Conservation (phyloP, 2,113 vertebrate genomes). For the Pelecanoides urinatrix region DNA sequence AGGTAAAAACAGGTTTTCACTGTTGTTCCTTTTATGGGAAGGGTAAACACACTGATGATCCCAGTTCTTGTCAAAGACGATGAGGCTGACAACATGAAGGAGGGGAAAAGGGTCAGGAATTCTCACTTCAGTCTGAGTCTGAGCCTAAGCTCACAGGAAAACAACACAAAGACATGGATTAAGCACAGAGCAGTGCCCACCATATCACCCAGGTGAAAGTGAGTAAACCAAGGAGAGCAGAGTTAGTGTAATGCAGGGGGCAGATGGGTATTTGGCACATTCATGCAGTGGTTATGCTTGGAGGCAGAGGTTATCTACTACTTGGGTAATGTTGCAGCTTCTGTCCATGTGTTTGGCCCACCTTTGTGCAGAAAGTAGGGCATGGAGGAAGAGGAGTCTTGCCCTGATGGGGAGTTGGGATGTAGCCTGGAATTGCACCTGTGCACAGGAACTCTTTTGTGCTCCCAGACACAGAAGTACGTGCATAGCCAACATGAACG, state of each 20-base stretch:
- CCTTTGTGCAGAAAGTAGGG: neutral
- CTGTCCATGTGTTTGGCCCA: neutral
- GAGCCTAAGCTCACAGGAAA: neutral
- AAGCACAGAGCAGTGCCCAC: neutral
- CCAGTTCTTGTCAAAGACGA: neutral
- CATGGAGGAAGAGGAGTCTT: neutral
- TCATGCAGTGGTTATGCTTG: neutral
- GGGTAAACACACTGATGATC: neutral
- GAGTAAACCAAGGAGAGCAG: neutral
- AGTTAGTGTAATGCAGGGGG: rapidly evolving
- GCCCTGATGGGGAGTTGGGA: neutral
- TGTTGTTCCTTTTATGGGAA: neutral
- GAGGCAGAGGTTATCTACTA: neutral
- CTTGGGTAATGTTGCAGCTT: neutral
- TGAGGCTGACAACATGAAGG: neutral
- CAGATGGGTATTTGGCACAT: neutral
- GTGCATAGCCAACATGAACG: neutral
- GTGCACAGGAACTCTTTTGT: neutral
- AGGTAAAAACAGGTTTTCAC: neutral
- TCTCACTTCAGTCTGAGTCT: neutral
- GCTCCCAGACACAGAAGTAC: neutral
- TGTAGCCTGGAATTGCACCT: neutral
- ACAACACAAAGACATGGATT: neutral
- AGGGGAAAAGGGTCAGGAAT: neutral
- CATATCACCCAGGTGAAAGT: neutral